A percentile compares a stretch with the other conserved stretches of the same genome.
phyloP scores from a whole-genome alignment of 1,140 invertebrate genomes.

The Tribolium madens region DNA sequence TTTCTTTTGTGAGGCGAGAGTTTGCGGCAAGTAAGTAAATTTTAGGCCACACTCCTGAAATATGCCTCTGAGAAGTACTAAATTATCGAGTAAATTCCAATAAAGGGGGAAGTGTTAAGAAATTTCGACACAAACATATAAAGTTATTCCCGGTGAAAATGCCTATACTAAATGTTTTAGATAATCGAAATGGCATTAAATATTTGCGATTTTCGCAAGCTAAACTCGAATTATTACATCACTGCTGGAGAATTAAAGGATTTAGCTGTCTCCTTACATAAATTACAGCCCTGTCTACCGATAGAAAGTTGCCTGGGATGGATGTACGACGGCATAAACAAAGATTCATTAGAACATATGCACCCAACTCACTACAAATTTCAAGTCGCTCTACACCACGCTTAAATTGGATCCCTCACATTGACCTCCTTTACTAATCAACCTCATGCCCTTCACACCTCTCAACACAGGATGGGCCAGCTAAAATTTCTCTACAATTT shows the following conservation, averaged over 20 bases:
- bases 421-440: constrained; percentile 35
- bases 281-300: constrained; percentile 10
- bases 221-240: constrained; percentile 17
- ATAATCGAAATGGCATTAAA: constrained; percentile 38
- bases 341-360: constrained; percentile 34
- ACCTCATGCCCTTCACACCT: background rate
- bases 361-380: constrained; percentile 26
- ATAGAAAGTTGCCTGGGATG: constrained; percentile 19
- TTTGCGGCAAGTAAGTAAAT: constrained; percentile 46
- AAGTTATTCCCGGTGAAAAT: constrained; percentile 31
- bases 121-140: constrained; percentile 41
- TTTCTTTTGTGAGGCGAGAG: constrained; percentile 16
- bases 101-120: constrained; percentile 46
- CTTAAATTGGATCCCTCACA: constrained; percentile 15
- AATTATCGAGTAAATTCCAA: constrained; percentile 46
- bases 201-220: constrained; percentile 28
- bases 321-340: constrained; percentile 32
- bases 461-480: too few species aligned
- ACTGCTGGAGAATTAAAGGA: constrained; percentile 1
- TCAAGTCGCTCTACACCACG: constrained; percentile 8
- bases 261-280: constrained; percentile 20
- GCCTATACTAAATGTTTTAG: constrained; percentile 41
- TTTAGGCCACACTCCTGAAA: constrained; percentile 38
- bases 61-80: constrained; percentile 40
- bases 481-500: too few species aligned